Base-by-base conservation (phyloP, 2,113 vertebrate genomes). In the Pontoporia blainvillei region DNA sequence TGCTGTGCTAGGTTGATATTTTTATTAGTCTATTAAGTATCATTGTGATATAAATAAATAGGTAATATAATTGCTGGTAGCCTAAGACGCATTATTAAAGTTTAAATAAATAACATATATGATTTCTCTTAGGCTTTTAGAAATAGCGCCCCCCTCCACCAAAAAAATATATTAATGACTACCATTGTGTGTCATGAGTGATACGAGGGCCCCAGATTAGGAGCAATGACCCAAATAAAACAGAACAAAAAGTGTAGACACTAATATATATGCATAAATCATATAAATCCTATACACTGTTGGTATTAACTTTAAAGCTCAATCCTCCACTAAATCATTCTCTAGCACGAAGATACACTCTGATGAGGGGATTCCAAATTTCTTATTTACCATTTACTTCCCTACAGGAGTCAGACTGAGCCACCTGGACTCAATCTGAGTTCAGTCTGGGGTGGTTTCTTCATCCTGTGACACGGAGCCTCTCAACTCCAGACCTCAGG, bases 71-170 rank as follows among this genome's bases (percentile, higher is more conserved):
- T 54, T 92, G 84, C 39, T 94, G 34, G 34, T 78, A 94, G 18
- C 39, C 54, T 62, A 81, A 90, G 94, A 78, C 61, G 9, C 12
- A 54, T 88, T 34, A 34, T 44, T 95, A 76, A 91, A 81, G 15
- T 69, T 83, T 67, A 86, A 81, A 84, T 97, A 76, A 94, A 90
- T 71, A 69, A 81, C 34, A 49, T 25, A 12, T 15, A 39, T 54
- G 25, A 95, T 83, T 89, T 83, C 25, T 93, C 44, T 91, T 61
- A 89, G n/a, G 15, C 29, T 86, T 90, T 91, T 83, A 95, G 69
- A 95, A 94, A 62, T 86, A 54, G 36, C 3, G 10, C 73, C 44
- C 9, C 8, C 31, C 17, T 36, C 0, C 6, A 0, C 0, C 1
- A 54, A 44, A 54, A 93, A 86, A 52, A 52, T 52, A 88, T 59